A percentile compares a stretch with the other conserved stretches of the same genome.
Conservation (phyloP, 35 echinoderm and acorn worm genomes). For the Apostichopus parvimensis region DNA sequence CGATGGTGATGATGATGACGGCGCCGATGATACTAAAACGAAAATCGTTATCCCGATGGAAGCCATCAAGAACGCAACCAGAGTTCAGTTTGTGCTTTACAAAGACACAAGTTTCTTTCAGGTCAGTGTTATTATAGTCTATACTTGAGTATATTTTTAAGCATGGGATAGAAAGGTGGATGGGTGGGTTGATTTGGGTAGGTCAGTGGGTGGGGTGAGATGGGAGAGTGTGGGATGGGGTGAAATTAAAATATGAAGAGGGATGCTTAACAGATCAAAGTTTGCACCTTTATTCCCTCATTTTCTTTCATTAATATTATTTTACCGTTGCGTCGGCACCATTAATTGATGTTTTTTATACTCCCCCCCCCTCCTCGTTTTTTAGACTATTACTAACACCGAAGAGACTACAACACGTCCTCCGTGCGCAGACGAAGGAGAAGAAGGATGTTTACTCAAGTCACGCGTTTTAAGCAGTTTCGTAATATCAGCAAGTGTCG, state of each 20-base stretch:
- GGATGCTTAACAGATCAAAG: too few species aligned
- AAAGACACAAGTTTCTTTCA: conserved; percentile 26
- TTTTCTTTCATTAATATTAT: too few species aligned
- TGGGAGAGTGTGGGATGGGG: too few species aligned
- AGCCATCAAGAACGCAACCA: neutral
- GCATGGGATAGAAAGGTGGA: too few species aligned
- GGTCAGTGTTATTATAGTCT: neutral
- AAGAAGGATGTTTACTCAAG: neutral
- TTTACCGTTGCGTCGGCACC: too few species aligned
- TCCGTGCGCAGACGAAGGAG: neutral
- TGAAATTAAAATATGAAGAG: too few species aligned
- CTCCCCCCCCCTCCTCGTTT: too few species aligned
- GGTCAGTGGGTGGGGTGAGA: too few species aligned
- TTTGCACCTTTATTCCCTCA: too few species aligned
- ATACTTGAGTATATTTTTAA: neutral
- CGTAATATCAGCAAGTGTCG: conserved; percentile 26
- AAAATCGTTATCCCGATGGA: neutral
- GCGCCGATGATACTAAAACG: neutral
- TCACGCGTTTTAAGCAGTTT: neutral
- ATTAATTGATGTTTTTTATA: too few species aligned
- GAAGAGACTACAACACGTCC: neutral
- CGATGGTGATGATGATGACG: neutral
- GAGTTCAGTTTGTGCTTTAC: conserved; percentile 29
- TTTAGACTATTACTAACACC: neutral
- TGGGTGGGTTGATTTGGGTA: too few species aligned